A percentile compares a stretch with the other conserved stretches of the same genome.
Conservation (phyloP, 2,113 vertebrate genomes). For the Picathartes gymnocephalus region DNA sequence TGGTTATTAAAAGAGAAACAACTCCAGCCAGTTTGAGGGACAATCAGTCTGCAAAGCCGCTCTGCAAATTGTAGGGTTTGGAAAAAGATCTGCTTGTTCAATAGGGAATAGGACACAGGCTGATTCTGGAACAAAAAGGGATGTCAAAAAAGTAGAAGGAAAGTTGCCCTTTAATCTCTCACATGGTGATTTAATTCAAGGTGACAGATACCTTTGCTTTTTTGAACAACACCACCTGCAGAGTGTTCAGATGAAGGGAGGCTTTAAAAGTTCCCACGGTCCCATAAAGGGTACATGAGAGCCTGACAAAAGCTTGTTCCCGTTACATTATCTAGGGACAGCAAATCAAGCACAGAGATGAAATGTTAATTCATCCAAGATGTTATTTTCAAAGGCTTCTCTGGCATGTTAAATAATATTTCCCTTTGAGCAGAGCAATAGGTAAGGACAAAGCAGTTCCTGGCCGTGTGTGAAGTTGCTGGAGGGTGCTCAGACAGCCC, state of each 20-base stretch:
- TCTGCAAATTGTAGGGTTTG: background rate
- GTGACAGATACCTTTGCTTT: background rate
- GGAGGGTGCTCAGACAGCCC: background rate
- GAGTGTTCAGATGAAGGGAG: background rate
- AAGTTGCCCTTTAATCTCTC: background rate
- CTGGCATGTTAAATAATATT: background rate
- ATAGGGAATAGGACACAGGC: background rate
- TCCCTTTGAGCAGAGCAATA: background rate
- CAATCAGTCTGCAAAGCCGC: background rate
- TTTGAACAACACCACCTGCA: background rate
- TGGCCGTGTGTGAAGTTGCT: background rate
- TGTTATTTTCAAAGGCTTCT: background rate
- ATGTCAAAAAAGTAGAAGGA: background rate
- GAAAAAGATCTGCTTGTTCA: background rate
- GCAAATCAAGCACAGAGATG: background rate
- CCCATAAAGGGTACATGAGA: background rate
- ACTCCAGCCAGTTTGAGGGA: background rate
- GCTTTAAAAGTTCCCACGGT: background rate
- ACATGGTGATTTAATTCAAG: background rate
- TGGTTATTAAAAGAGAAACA: slow-evolving; percentile 11
- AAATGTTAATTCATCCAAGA: background rate
- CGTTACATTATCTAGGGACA: background rate
- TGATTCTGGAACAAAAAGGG: background rate
- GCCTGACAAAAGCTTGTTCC: background rate
- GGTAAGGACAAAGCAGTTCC: background rate